Base-by-base conservation (phyloP, 2,888 invertebrate species). In the Thymelicus acteon region DNA sequence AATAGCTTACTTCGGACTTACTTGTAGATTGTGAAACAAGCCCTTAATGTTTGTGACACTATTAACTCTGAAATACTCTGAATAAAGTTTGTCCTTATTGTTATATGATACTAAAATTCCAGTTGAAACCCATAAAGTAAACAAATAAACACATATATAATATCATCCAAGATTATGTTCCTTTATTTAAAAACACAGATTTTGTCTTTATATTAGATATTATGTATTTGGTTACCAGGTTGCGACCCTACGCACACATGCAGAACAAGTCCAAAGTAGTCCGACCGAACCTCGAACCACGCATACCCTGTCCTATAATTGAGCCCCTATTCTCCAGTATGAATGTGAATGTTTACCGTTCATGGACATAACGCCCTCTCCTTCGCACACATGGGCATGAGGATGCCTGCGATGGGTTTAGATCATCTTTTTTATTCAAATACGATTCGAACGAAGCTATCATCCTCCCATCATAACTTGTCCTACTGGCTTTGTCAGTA, bases 251-350 rank as follows among this genome's bases (percentile, higher is more conserved):
- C 90, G 92, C 86, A 79, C 85, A 78, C 73, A 82, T 77, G 79
- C 82, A 44, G 44, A 44, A 69, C 57, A 57, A 31, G 57, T 60
- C 68, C 62, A 40, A 48, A 69, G 62, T 58, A 63, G 76, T 76
- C 52, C 64, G 39, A n/a, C 79, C 81, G 81, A 82, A 80, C 78
- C 79, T 80, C 80, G 81, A 82, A 80, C 78, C 79, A 81, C 80
- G 81, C 79, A 80, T 80, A 81, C 82, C 81, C 82, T 79, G 77
- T 79, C 79, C 83, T 83, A 80, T 79, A 80, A 82, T 83, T 79
- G 77, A 81, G 78, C 83, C 84, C 83, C 83, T 82, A 85, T 85
- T 79, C 79, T 79, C 77, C 73, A 78, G 77, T 76, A 75, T 77
- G 72, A 74, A 79, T 79, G 79, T 77, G 73, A 74, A 79, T 79